Percentiles rank a stretch among this genome's conserved stretches.
phyloP scores from a whole-genome alignment of 1,140 invertebrate genomes.

The Bombus polaris region DNA sequence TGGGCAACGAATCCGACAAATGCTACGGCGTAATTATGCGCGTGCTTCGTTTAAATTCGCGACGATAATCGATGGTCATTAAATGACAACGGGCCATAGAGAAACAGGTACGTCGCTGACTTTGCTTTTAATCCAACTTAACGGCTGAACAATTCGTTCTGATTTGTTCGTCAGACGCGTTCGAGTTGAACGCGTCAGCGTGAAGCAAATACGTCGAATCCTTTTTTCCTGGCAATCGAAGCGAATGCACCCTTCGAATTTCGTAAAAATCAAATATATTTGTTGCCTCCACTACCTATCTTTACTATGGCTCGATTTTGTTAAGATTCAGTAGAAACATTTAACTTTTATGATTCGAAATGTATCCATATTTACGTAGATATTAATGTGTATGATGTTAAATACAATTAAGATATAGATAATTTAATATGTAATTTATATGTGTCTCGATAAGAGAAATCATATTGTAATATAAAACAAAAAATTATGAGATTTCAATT shows the following conservation, averaged over 20 bases:
- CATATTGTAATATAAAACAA: too few relatives aligned
- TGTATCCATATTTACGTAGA: not conserved
- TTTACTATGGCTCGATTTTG: not conserved
- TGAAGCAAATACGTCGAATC: not conserved
- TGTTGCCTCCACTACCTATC: not conserved
- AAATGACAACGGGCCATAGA: slow-evolving; percentile 33
- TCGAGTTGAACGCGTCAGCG: slow-evolving; percentile 1
- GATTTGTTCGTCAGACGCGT: not conserved
- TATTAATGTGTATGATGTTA: too few relatives aligned
- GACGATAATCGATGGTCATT: slow-evolving; percentile 66
- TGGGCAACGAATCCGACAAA: slow-evolving; percentile 55
- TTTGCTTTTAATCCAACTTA: slow-evolving; percentile 63
- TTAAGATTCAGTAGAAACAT: not conserved
- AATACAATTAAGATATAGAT: too few relatives aligned
- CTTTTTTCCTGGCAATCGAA: slow-evolving; percentile 13
- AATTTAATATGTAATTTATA: too few relatives aligned
- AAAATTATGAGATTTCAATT: too few relatives aligned
- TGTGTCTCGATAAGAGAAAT: too few relatives aligned
- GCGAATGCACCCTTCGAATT: not conserved
- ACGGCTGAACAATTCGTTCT: slow-evolving; percentile 43
- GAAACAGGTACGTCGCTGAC: slow-evolving; percentile 35
- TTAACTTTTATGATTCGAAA: not conserved
- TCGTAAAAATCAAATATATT: not conserved
- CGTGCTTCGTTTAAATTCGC: slow-evolving; percentile 60
- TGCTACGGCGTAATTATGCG: slow-evolving; percentile 52